Evolutionary conservation across 2,797 vertebrate species (phyloP).

Genomic region (Gila robusta): DNA sequence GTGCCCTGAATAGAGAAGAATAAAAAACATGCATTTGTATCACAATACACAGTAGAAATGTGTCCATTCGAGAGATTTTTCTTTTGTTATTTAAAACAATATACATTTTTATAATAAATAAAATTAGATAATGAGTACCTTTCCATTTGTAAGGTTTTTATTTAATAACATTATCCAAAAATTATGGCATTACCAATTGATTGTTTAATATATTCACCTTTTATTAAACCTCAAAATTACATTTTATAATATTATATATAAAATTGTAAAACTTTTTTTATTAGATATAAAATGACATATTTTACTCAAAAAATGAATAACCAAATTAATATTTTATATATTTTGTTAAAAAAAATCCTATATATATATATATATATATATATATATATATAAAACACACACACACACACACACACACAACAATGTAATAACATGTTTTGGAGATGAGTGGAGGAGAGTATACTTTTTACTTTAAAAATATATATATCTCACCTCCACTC

Average conservation of each 20-base stretch:
- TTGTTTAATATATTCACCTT: background rate
- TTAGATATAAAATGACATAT: no score
- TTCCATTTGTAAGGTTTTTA: background rate
- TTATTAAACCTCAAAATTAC: background rate
- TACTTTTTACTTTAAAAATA: no score
- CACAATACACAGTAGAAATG: background rate
- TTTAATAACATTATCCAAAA: background rate
- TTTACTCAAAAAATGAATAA: background rate
- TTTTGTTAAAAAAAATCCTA: no score
- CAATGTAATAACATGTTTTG: no score
- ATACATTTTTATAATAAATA: background rate
- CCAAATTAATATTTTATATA: background rate
- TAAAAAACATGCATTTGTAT: background rate
- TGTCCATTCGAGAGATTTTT: background rate
- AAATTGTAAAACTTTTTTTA: background rate
- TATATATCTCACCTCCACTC: no score
- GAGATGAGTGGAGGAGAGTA: no score
- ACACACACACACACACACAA: no score
- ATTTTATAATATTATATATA: background rate
- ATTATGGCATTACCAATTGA: background rate
- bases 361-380: no score
- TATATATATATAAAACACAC: no score
- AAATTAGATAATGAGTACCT: background rate
- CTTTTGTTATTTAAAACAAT: background rate
- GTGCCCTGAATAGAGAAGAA: constrained; percentile 77